Conservation (phyloP, 2,113 vertebrate genomes). For the Myiopsitta monachus region DNA sequence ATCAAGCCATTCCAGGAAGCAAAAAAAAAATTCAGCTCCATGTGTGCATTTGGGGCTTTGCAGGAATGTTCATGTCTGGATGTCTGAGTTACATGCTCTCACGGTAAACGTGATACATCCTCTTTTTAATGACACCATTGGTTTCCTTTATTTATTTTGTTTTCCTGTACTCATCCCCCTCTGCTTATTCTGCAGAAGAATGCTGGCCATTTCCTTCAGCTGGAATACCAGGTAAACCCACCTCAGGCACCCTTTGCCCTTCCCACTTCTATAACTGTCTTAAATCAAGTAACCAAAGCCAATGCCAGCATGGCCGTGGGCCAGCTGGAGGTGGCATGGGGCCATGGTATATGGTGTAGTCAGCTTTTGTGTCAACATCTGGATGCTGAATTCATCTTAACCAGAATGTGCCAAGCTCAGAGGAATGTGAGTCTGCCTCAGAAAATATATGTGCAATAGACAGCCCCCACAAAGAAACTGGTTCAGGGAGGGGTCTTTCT, state of each 20-base stretch:
- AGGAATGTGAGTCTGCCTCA: conserved; percentile 5
- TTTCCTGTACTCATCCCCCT: conserved; percentile 43
- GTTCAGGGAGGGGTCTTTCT: not conserved
- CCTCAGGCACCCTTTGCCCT: conserved; percentile 17
- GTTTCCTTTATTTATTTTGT: conserved; percentile 34
- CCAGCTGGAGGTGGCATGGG: conserved; percentile 13
- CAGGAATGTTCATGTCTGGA: conserved; percentile 67
- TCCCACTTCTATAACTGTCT: not conserved
- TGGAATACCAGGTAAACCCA: conserved; percentile 31
- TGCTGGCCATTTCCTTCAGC: conserved; percentile 13
- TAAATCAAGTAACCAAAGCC: conserved; percentile 5
- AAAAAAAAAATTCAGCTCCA: conserved; percentile 49
- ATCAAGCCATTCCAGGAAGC: conserved; percentile 71
- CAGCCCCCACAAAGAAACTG: not conserved
- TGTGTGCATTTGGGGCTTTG: conserved; percentile 68
- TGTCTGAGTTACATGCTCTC: conserved; percentile 23
- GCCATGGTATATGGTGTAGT: conserved; percentile 38
- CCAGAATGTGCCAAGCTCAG: conserved; percentile 39
- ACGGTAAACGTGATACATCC: conserved; percentile 17
- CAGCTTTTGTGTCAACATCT: conserved; percentile 39
- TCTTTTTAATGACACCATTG: conserved; percentile 33
- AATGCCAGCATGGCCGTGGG: not conserved
- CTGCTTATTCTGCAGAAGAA: conserved; percentile 4
- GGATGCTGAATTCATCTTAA: conserved; percentile 27
- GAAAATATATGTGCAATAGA: not conserved